These are phyloP conservation scores for Echinometra lucunter DNA, from an alignment of 53 echinoderm and acorn worm genomes.

Conservation along the genomic window DNA sequence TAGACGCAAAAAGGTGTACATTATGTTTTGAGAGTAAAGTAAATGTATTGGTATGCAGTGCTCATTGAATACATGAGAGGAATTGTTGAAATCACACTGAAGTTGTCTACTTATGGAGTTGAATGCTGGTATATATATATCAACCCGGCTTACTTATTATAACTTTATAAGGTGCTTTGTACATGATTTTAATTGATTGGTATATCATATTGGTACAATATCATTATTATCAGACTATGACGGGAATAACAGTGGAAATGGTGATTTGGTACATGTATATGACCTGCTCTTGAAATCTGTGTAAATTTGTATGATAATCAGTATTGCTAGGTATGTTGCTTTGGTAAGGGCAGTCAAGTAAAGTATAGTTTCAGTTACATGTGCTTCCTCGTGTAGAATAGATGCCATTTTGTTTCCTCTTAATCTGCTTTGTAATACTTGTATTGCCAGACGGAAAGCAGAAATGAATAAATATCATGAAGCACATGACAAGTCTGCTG, in stretches of 20 bases:
- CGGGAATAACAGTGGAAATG: background rate
- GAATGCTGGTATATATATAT: background rate
- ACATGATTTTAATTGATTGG: background rate
- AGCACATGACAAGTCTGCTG: background rate
- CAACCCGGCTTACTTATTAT: background rate
- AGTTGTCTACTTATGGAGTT: background rate
- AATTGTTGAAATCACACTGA: background rate
- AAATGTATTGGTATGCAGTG: background rate
- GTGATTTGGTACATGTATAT: background rate
- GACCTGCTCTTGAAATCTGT: background rate
- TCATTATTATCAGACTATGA: background rate
- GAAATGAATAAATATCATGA: background rate
- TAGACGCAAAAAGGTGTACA: background rate
- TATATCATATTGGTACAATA: constrained; percentile 23
- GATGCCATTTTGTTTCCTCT: background rate
- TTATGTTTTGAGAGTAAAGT: background rate
- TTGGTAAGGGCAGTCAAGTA: background rate
- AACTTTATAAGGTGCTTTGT: background rate
- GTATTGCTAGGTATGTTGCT: background rate
- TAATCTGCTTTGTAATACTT: background rate
- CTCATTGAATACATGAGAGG: background rate
- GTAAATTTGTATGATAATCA: background rate
- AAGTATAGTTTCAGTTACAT: background rate
- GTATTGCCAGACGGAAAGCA: background rate
- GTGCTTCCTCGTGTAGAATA: background rate